phyloP scores from a whole-genome alignment of 2,113 vertebrate species.

The Tetrax tetrax region DNA sequence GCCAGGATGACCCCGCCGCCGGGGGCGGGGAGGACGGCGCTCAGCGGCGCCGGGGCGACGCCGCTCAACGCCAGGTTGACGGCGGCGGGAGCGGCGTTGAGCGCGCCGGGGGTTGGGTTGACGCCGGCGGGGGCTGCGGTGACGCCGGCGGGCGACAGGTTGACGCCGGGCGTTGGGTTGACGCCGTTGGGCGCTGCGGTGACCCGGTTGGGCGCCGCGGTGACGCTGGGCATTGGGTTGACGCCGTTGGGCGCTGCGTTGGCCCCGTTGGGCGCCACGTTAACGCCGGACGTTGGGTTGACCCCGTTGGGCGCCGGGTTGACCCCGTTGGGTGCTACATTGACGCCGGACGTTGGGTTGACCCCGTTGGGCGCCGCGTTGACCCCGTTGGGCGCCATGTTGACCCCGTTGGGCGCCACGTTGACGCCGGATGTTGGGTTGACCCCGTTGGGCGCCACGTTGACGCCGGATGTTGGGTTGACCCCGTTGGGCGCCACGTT shows the following conservation, averaged over 20 bases:
- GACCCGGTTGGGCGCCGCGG: background rate
- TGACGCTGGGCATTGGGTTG: background rate
- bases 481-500: background rate
- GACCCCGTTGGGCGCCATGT: background rate
- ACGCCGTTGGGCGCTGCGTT: too few relatives aligned
- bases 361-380: background rate
- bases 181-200: too few relatives aligned
- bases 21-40: too few relatives aligned
- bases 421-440: background rate
- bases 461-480: background rate
- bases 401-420: background rate
- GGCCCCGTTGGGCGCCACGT: background rate
- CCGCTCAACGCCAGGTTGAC: background rate
- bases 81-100: too few relatives aligned
- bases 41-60: too few relatives aligned
- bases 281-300: background rate
- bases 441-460: background rate
- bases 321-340: background rate
- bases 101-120: too few relatives aligned
- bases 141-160: too few relatives aligned
- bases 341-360: background rate
- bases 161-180: too few relatives aligned
- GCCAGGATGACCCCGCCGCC: background rate
- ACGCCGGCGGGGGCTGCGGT: too few relatives aligned
- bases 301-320: accelerated